Evolutionary conservation across 2,888 invertebrate species (phyloP), one percentile per base, ranked within the genome.

Genomic region (Lasioglossum marginatum): DNA sequence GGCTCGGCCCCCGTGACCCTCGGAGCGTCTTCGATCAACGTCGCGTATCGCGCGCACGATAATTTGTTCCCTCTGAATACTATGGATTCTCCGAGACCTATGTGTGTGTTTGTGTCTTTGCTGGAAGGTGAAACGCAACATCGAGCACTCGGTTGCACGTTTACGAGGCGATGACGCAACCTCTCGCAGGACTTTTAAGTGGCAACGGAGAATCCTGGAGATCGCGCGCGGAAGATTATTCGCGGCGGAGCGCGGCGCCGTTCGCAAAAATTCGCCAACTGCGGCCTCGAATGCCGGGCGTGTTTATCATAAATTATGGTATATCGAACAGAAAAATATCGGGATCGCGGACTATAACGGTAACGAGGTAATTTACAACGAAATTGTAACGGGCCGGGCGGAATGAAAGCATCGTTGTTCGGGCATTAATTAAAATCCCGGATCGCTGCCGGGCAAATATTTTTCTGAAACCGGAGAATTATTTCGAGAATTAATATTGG

Each of bases 191-290:
- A 91, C 34, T 88, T 88, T 83, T 83, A 63, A 19, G 71, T 52
- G 19, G 66, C 40, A 87, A 87, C 87, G 82, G 27, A 79, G 77
- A 82, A 83, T 87, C 74, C 76, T 73, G 48, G 40, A 81, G 79
- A 80, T 66, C 81, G 27, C 19, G 52, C 60, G 70, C 40, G 40
- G 81, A 52, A 72, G 81, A 87, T 84, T 40, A 34, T 79, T 73
- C 82, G 71, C 74, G 77, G 71, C 74, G 75, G 43, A 45, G 43
- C 48, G 19, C 5, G 6, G 12, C 45, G 71, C 79, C 70, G 72
- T 70, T 81, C 73, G 77, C 52, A 81, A 87, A 87, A 89, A 85
- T 91, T 75, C 70, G 27, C 63, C 85, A 76, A 85, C 83, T 82
- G 73, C 71, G 63, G 74, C 43, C 78, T 48, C 45, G n/a, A 37